phyloP scores from a whole-genome alignment of 1,140 invertebrate species.

The Hormaphis cornu region DNA sequence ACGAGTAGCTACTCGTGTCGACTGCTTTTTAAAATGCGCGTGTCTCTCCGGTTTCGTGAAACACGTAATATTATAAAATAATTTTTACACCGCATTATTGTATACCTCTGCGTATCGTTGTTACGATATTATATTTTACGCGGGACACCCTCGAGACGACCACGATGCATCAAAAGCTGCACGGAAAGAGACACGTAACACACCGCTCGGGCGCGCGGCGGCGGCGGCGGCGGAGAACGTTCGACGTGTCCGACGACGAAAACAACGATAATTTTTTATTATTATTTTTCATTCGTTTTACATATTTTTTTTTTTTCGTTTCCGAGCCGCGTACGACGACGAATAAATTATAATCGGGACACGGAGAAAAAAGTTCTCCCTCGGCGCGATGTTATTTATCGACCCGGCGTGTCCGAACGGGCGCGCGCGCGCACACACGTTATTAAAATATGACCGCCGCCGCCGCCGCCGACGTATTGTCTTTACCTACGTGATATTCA shows the following conservation, averaged over 20 bases:
- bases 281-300: neutral
- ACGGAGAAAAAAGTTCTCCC: constrained; percentile 23
- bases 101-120: too few relatives aligned
- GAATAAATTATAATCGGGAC: constrained; percentile 31
- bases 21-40: too few relatives aligned
- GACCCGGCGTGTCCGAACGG: constrained; percentile 27
- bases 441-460: constrained; percentile 19
- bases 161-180: constrained; percentile 28
- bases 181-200: neutral
- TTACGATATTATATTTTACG: too few relatives aligned
- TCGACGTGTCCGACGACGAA: constrained; percentile 15
- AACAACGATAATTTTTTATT: neutral
- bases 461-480: constrained; percentile 6
- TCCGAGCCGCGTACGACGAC: neutral
- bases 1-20: too few relatives aligned
- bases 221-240: constrained; percentile 6
- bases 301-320: constrained; percentile 1
- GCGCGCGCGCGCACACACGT: neutral
- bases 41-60: too few relatives aligned
- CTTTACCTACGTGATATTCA: neutral
- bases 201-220: too few relatives aligned
- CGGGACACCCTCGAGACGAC: too few relatives aligned
- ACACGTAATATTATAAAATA: too few relatives aligned
- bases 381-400: constrained; percentile 29
- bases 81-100: too few relatives aligned